Base-by-base conservation (phyloP, 2,797 vertebrate genomes). In the Garrulus glandarius region DNA sequence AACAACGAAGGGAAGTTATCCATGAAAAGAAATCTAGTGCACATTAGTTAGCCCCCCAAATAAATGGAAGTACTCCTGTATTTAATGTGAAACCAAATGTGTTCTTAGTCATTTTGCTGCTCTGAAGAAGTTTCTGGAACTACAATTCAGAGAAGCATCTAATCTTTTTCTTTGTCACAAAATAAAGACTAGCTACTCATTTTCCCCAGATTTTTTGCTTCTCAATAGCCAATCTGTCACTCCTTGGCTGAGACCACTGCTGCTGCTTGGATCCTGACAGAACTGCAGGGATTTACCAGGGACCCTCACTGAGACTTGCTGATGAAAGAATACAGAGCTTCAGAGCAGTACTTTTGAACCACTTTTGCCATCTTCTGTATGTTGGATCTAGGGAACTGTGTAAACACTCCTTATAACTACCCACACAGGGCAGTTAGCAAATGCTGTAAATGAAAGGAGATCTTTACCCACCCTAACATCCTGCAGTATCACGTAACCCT, bases 1-100 rank as follows among this genome's bases (percentile, higher is more conserved):
- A 76, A 61, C 15, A 32, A 32, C 0, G 0, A 32, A 44, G 59
- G 50, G 47, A 82, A 37, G 3, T 26, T 20, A 37, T 2, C 27
- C 26, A 15, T 30, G 24, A 8, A 36, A 55, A 60, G 60, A 43
- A 65, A 23, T 13, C 30, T 3, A 13, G 13, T 2, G 37, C 22
- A 34, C 17, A 3, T 39, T 29, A 60, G 19, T 52, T 21, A 71
- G 41, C 23, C 18, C 27, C 14, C 11, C 10, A 27, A 43, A 63
- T 9, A 24, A 50, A 71, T 15, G 10, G 37, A 68, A 50, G 39
- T 19, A n/a, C 21, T 70, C 1, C 0, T 5, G 21, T 61, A 15
- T 60, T 85, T 63, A 22, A 76, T 32, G 41, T 34, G 63, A 71
- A 74, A 34, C 6, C 36, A 70, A 37, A 36, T 5, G 23, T 26